Base-by-base conservation (phyloP, 1,140 invertebrate species). In the Drosophila nigrodunni region DNA sequence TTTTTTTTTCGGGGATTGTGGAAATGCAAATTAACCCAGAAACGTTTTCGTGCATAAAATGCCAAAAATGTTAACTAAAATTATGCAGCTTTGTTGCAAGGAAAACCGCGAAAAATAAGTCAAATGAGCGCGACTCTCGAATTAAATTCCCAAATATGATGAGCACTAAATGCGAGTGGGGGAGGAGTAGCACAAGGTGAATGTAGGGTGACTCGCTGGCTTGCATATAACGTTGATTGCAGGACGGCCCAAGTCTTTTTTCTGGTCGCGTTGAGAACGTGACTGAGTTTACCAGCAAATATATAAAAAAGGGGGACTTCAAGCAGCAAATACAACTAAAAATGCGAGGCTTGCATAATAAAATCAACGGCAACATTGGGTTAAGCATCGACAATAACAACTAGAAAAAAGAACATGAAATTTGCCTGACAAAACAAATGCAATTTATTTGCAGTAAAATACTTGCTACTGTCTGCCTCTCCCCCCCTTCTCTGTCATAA, bases 41-140 rank as follows among this genome's bases (percentile, higher is more conserved):
- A 86, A 86, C 82, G 60, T 76, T 82, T 59, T 88, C 82, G 79
- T 82, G 82, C 82, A 86, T 88, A 69, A 86, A 88, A 86, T 88
- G 76, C 78, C 76, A 62, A 82, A 77, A 86, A 82, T 82, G 65
- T 82, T 77, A 82, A 76, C 82, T 79, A 79, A 82, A 86, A 88
- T 86, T 79, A 86, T 86, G 82, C 82, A 76, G 67, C 68, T 79
- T 86, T 65, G 61, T 64, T 64, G 61, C n/a, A 15, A 46, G 25
- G 6, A 3, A 30, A 30, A 30, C 25, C 25, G 37, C 30, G 30
- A 80, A 60, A 65, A 35, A 43, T 25, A 68, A 52, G 68, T 58
- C 41, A 75, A 57, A 58, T 54, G 74, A 80, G 58, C 74, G 80
- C 43, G 70, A 66, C 62, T 58, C 57, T 50, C 52, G 39, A 68